Evolutionary conservation across 1,140 invertebrate species (phyloP), one percentile per base, ranked within the genome.

Genomic region (Hypothenemus hampei): DNA sequence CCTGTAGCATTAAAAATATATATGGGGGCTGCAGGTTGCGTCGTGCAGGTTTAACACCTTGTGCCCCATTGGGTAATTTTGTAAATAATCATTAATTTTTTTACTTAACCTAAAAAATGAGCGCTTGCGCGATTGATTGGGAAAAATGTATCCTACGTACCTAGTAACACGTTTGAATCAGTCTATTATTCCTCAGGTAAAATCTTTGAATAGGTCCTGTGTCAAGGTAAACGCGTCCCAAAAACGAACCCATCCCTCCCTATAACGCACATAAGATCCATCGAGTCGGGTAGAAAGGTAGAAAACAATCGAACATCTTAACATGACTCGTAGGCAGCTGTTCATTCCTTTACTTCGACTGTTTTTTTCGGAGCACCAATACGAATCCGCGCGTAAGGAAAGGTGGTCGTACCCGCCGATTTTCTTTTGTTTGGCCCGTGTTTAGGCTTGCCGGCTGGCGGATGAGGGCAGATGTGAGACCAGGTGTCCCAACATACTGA

Each of bases 361-460:
- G 45, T 48, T 57, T 57, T 45, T 57, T 51, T 46, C 55, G 55
- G 22, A 36, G 55, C 55, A 51, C 55, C 55, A 57, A 57, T 57
- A 50, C 55, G 55, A 57, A 43, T 23, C 39, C 47, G 47, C 47
- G 31, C 31, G 29, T 44, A 50, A 50, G 47, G 46, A 57, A 57
- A 57, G 55, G 55, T 57, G 46, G 46, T 33, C 45, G 18, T 29
- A 19, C 39, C 55, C 46, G 55, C 55, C 55, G 55, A 57, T 57
- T 57, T 57, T 57, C 55, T 57, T 57, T 57, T 57, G 55, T 57
- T 57, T 57, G 47, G 55, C 55, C 55, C 55, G 55, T 57, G 55
- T 57, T 26, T 44, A 36, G 31, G 44, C 44, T 41, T 46, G 55
- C 47, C 47, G 46, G 55, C 55, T 51, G 55, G 39, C 55, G 23